Percentiles rank a stretch among this genome's conserved stretches.
These are phyloP conservation scores for Plodia interpunctella DNA, from an alignment of 1,140 invertebrate species.

Conservation along the genomic window DNA sequence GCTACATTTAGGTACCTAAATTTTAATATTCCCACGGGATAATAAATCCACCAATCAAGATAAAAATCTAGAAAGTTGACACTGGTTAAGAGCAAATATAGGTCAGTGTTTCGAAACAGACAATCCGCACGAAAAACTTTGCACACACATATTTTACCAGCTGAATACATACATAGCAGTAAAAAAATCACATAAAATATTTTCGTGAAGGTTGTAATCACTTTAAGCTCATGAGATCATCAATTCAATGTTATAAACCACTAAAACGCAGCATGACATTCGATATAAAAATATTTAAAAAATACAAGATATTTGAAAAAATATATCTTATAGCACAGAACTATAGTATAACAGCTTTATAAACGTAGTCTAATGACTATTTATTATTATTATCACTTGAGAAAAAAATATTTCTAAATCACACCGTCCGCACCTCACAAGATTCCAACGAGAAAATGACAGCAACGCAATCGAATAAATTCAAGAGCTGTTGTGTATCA, in stretches of 20 bases:
- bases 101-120: slow-evolving; percentile 4
- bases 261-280: neutral
- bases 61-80: slow-evolving; percentile 1
- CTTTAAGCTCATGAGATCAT: slow-evolving; percentile 4
- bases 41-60: too few species aligned
- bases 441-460: slow-evolving; percentile 9
- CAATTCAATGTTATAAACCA: neutral
- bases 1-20: too few species aligned
- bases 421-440: slow-evolving; percentile 2
- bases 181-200: neutral
- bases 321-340: slow-evolving; percentile 11
- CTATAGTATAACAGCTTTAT: neutral
- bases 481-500: neutral
- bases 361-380: neutral
- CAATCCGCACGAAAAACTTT: neutral
- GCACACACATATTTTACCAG: neutral
- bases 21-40: too few species aligned
- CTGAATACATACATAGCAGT: neutral
- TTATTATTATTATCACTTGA: neutral
- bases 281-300: neutral
- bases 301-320: neutral
- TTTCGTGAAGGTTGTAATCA: neutral
- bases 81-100: slow-evolving; percentile 6
- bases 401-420: neutral
- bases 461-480: slow-evolving; percentile 4